A percentile compares a stretch with the other conserved stretches of the same genome.
phyloP scores from a whole-genome alignment of 2,113 vertebrate genomes.

The Marmota flaviventris region DNA sequence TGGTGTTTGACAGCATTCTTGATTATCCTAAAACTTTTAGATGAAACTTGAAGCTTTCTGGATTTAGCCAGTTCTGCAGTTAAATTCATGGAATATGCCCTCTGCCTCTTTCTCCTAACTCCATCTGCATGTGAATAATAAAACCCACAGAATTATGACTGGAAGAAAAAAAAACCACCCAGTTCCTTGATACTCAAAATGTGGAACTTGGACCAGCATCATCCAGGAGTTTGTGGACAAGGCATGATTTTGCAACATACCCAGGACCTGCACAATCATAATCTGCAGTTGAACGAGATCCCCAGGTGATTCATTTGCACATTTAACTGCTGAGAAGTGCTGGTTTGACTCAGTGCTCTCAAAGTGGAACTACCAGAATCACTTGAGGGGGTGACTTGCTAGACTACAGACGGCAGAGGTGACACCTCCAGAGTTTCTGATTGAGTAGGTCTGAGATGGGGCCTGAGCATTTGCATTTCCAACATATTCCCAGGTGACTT shows the following conservation, averaged over 20 bases:
- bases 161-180: background rate
- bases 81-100: background rate
- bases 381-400: background rate
- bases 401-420: background rate
- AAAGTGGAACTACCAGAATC: background rate
- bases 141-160: background rate
- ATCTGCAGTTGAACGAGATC: background rate
- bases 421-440: background rate
- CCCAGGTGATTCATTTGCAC: background rate
- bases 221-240: background rate
- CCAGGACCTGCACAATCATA: background rate
- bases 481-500: background rate
- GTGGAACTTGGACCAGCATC: background rate
- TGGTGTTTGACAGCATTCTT: background rate
- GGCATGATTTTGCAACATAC: background rate
- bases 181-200: background rate
- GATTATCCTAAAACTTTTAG: background rate
- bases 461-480: background rate
- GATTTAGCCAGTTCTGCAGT: background rate
- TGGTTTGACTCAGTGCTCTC: background rate
- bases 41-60: slow-evolving; percentile 6
- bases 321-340: background rate
- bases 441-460: background rate
- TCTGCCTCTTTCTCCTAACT: slow-evolving; percentile 7
- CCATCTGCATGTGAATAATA: background rate